Conservation (phyloP, 2,113 vertebrate genomes). For the Prochilodus magdalenae region DNA sequence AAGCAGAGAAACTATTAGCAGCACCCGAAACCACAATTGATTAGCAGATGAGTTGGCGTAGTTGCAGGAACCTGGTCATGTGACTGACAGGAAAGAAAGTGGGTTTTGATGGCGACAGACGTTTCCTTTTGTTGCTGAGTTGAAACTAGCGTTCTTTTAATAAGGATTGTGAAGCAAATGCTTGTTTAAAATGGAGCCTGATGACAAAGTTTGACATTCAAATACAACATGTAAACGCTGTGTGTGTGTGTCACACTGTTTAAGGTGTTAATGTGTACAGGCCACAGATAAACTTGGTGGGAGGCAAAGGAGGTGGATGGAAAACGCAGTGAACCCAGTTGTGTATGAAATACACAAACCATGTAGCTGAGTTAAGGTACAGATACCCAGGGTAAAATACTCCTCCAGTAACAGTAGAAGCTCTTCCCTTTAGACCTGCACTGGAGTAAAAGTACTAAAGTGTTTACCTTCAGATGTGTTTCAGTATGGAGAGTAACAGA, state of each 20-base stretch:
- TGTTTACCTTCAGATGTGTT: no score
- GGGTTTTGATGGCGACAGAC: slow-evolving; percentile 18
- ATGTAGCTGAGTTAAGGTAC: no score
- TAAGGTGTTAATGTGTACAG: background rate
- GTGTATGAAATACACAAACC: no score
- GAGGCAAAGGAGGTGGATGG: background rate
- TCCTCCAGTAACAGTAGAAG: no score
- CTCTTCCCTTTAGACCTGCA: no score
- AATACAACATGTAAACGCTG: no score
- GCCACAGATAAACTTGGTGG: background rate
- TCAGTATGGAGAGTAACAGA: no score
- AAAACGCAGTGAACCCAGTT: background rate
- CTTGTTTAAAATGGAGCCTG: background rate
- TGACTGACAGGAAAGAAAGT: slow-evolving; percentile 66
- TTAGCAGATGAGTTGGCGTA: slow-evolving; percentile 57
- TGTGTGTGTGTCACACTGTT: background rate
- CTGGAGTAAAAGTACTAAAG: no score
- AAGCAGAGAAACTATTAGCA: slow-evolving; percentile 44
- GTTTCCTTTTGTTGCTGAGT: slow-evolving; percentile 15
- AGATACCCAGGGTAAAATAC: no score
- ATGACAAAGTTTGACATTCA: background rate
- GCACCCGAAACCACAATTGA: slow-evolving; percentile 58
- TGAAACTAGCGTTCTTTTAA: slow-evolving; percentile 2
- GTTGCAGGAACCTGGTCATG: slow-evolving; percentile 58
- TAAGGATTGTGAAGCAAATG: background rate